Percentiles rank a stretch among this genome's conserved stretches.
phyloP scores from a whole-genome alignment of 2,113 vertebrate species.

The Cephalopterus ornatus region DNA sequence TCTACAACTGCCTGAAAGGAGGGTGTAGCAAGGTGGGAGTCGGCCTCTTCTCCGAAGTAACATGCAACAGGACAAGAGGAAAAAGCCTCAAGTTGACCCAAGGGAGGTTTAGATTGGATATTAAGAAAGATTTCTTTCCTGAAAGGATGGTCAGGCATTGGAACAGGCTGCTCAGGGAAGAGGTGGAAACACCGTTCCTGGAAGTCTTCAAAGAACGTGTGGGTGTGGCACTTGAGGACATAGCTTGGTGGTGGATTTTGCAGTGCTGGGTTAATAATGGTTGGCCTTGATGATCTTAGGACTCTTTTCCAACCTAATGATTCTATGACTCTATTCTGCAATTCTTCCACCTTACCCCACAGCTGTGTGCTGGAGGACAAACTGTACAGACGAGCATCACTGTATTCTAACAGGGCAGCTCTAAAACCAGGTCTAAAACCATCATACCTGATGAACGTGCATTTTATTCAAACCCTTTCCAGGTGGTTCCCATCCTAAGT shows the following conservation, averaged over 20 bases:
- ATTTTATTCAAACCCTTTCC: rapidly evolving
- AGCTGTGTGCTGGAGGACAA: no score
- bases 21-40: background rate
- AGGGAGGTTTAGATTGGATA: background rate
- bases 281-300: background rate
- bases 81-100: background rate
- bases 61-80: background rate
- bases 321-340: rapidly evolving
- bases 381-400: rapidly evolving
- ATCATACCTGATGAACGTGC: rapidly evolving
- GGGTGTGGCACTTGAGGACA: no score
- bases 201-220: rapidly evolving
- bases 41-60: background rate
- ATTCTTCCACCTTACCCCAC: no score
- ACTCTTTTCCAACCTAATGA: no score
- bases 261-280: background rate
- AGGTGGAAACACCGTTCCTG: background rate
- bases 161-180: background rate
- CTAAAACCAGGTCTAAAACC: no score
- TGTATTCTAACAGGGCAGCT: rapidly evolving
- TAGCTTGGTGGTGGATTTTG: background rate
- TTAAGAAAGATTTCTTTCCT: background rate
- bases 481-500: rapidly evolving
- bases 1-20: background rate
- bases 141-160: background rate